A percentile compares a stretch with the other conserved stretches of the same genome.
These are phyloP conservation scores for Sphenodon punctatus DNA, from an alignment of 2,797 vertebrate genomes.

Conservation along the genomic window DNA sequence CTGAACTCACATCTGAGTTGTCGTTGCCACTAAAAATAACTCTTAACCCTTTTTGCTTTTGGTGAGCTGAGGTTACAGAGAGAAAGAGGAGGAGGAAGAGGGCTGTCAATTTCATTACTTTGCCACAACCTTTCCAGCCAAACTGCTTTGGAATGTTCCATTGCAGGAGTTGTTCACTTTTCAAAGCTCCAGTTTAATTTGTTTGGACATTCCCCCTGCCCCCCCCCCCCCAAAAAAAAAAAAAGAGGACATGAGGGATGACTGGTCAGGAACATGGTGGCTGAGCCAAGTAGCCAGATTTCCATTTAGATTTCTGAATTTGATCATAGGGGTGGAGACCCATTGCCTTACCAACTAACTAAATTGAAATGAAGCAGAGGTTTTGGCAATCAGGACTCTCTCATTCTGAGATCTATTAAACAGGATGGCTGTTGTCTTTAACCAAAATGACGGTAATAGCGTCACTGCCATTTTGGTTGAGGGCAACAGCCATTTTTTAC, in stretches of 20 bases:
- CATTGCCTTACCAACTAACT: neutral
- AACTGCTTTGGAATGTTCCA: constrained; percentile 24
- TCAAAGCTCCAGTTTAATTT: constrained; percentile 13
- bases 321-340: constrained; percentile 9
- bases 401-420: too few relatives aligned
- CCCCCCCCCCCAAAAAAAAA: too few relatives aligned
- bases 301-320: neutral
- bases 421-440: too few relatives aligned
- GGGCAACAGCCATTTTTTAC: too few relatives aligned
- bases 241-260: too few relatives aligned
- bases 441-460: too few relatives aligned
- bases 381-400: constrained; percentile 10
- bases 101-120: constrained; percentile 51
- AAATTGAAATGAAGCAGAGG: neutral
- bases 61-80: constrained; percentile 26
- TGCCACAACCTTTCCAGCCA: constrained; percentile 27
- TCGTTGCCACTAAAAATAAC: constrained; percentile 60
- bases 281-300: neutral
- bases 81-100: constrained; percentile 22
- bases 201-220: neutral
- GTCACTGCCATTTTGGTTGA: too few relatives aligned
- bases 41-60: constrained; percentile 32
- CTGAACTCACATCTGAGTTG: constrained; percentile 63
- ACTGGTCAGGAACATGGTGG: neutral
- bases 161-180: constrained; percentile 5